These are phyloP conservation scores for Circaetus cinerascens DNA, from an alignment of 2,113 vertebrate genomes.

Conservation along the genomic window DNA sequence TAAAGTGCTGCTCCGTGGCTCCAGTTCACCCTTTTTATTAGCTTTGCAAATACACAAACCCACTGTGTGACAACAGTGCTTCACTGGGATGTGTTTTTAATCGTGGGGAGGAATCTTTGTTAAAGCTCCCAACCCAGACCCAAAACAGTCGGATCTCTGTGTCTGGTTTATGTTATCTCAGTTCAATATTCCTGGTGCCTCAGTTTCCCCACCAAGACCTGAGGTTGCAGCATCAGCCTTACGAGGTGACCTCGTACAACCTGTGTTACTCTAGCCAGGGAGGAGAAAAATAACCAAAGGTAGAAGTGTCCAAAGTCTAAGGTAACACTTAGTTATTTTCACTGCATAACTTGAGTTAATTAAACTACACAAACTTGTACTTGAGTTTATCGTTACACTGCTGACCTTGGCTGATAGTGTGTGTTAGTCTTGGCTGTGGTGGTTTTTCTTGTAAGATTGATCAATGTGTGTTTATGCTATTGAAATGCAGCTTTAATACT, in stretches of 20 bases:
- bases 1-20: background rate
- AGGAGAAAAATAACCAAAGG: background rate
- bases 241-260: accelerated
- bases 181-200: accelerated
- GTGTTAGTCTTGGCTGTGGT: accelerated
- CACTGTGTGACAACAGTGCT: background rate
- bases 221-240: background rate
- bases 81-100: background rate
- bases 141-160: background rate
- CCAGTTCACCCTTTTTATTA: background rate
- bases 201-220: background rate
- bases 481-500: no score
- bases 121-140: no score
- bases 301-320: background rate
- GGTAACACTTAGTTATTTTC: background rate
- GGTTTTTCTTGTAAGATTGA: no score
- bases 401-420: background rate
- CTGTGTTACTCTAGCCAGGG: background rate
- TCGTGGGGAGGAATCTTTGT: background rate
- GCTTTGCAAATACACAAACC: background rate
- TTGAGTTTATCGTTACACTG: accelerated
- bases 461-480: background rate
- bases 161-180: background rate
- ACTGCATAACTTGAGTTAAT: background rate
- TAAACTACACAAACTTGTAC: no score